These are phyloP conservation scores for Rhagium mordax DNA, from an alignment of 2,888 invertebrate species.

Conservation along the genomic window DNA sequence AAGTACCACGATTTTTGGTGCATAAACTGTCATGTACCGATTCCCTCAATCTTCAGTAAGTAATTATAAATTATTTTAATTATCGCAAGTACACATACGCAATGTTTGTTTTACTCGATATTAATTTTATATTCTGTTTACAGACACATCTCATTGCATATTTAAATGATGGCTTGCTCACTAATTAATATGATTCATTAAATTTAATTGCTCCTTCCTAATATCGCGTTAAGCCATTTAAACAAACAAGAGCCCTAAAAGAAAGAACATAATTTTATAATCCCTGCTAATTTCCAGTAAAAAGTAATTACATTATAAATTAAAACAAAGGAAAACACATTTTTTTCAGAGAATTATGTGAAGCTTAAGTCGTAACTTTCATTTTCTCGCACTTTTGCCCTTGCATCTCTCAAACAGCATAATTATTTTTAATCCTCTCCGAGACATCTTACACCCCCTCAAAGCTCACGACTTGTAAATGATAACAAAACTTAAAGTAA, in stretches of 20 bases:
- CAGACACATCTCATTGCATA: slow-evolving; percentile 3
- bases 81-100: background rate
- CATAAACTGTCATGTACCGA: background rate
- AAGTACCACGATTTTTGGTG: too few species aligned
- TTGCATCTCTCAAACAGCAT: slow-evolving; percentile 13
- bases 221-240: slow-evolving; percentile 38
- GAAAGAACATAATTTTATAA: slow-evolving; percentile 52
- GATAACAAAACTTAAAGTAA: background rate
- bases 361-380: slow-evolving; percentile 48
- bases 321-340: slow-evolving; percentile 50
- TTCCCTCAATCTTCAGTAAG: background rate
- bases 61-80: slow-evolving; percentile 11
- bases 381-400: slow-evolving; percentile 31
- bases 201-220: slow-evolving; percentile 16
- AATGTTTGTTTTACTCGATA: background rate
- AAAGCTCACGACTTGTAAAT: background rate
- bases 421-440: slow-evolving; percentile 29
- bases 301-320: slow-evolving; percentile 50
- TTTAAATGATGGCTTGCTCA: background rate
- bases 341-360: slow-evolving; percentile 51
- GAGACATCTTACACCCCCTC: background rate
- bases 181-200: slow-evolving; percentile 16
- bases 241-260: slow-evolving; percentile 43
- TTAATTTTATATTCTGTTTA: slow-evolving; percentile 13
- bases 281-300: slow-evolving; percentile 55